phyloP scores from a whole-genome alignment of 2,797 vertebrate genomes.

The Chelmon rostratus region DNA sequence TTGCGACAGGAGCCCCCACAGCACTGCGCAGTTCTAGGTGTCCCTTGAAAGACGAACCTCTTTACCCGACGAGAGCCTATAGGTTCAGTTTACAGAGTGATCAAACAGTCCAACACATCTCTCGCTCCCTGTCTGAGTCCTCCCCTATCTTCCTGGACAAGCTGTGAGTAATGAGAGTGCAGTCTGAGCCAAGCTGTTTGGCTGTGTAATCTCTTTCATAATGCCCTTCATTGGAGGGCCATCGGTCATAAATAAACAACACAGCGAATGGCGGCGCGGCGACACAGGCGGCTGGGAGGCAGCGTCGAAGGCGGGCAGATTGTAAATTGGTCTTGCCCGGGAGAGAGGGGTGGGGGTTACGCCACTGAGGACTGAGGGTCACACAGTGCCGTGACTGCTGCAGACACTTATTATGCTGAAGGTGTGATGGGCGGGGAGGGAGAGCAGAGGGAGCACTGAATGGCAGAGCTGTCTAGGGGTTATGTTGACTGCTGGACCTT shows the following conservation, averaged over 20 bases:
- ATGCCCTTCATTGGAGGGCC: constrained; percentile 66
- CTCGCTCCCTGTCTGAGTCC: constrained; percentile 27
- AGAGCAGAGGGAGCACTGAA: constrained; percentile 36
- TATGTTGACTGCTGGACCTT: constrained; percentile 67
- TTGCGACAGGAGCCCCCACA: constrained; percentile 21
- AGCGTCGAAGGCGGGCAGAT: constrained; percentile 18
- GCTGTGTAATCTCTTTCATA: constrained; percentile 67
- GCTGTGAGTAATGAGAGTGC: constrained; percentile 60
- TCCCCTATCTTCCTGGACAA: constrained; percentile 48
- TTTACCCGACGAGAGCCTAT: neutral
- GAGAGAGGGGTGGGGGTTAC: constrained; percentile 42
- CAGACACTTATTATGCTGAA: constrained; percentile 69
- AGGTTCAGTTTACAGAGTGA: constrained; percentile 20
- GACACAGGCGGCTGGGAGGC: constrained; percentile 26
- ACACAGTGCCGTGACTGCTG: constrained; percentile 23
- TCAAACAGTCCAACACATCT: constrained; percentile 44
- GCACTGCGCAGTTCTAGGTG: constrained; percentile 62
- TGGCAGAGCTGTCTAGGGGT: constrained; percentile 61
- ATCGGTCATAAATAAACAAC: constrained; percentile 73
- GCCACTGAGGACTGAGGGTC: constrained; percentile 52
- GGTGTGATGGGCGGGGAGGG: constrained; percentile 54
- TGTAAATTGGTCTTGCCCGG: constrained; percentile 62
- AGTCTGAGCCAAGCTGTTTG: constrained; percentile 62
- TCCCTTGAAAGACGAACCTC: constrained; percentile 59
- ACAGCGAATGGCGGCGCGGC: neutral